Conservation (phyloP, 2,797 vertebrate genomes). For the Darevskia mixta region DNA sequence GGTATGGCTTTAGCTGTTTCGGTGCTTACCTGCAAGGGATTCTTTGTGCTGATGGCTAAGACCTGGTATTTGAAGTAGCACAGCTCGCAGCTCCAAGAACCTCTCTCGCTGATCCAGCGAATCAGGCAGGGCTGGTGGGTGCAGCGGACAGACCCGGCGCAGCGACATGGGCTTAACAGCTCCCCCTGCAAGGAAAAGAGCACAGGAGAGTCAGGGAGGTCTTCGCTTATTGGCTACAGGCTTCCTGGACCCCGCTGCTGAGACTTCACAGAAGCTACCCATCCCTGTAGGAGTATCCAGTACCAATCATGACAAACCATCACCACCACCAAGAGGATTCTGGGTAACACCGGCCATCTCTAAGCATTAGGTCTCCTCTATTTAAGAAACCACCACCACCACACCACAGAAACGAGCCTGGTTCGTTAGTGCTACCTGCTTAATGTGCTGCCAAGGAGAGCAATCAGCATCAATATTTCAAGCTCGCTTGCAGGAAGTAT, state of each 20-base stretch:
- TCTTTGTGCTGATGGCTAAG: conserved; percentile 91
- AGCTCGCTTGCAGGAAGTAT: conserved; percentile 64
- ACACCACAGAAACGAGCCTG: neutral
- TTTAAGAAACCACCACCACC: neutral
- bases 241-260: neutral
- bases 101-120: conserved; percentile 91
- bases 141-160: conserved; percentile 88
- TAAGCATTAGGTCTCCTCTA: neutral
- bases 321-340: conserved; percentile 12
- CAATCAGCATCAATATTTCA: conserved; percentile 77
- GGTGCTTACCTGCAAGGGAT: conserved; percentile 86
- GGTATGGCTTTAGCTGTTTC: neutral
- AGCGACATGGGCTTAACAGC: conserved; percentile 87
- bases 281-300: neutral
- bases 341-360: conserved; percentile 47
- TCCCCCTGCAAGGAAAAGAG: conserved; percentile 81
- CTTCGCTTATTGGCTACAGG: neutral
- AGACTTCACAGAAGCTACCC: neutral
- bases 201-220: neutral
- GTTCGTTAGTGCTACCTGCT: conserved; percentile 52
- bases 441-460: conserved; percentile 71
- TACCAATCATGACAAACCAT: neutral
- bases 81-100: conserved; percentile 92
- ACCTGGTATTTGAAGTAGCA: conserved; percentile 94
- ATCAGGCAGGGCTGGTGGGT: conserved; percentile 91